phyloP scores from a whole-genome alignment of 2,113 vertebrate species.

The Lontra canadensis region DNA sequence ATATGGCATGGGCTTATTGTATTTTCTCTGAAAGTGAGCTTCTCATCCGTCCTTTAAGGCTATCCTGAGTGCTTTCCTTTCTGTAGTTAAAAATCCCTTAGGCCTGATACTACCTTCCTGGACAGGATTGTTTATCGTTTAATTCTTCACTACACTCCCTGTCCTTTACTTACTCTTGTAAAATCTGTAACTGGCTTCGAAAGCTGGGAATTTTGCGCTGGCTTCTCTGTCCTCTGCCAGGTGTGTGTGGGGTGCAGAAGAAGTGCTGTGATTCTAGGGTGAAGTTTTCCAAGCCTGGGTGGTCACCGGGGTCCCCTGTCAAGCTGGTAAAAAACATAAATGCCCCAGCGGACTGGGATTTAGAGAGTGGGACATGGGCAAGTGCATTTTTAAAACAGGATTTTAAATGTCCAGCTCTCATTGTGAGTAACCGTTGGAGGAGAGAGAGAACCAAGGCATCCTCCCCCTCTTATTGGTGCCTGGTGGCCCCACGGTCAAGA shows the following conservation, averaged over 20 bases:
- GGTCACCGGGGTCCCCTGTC: not conserved
- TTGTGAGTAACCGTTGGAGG: not conserved
- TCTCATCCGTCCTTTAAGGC: not conserved
- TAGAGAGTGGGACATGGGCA: not conserved
- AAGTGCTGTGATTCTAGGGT: not conserved
- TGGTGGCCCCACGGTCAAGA: too few species aligned
- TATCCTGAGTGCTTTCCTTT: slow-evolving; percentile 11
- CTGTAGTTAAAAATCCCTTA: slow-evolving; percentile 48
- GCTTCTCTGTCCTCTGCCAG: not conserved
- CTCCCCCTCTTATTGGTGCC: not conserved
- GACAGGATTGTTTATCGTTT: slow-evolving; percentile 27
- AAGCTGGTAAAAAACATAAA: not conserved
- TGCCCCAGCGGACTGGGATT: not conserved
- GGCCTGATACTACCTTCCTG: slow-evolving; percentile 2
- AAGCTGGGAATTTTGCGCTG: not conserved
- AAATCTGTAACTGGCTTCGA: not conserved
- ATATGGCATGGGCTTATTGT: not conserved
- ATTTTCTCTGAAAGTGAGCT: slow-evolving; percentile 25
- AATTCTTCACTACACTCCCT: slow-evolving; percentile 3
- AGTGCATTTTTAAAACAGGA: not conserved
- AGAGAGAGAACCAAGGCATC: accelerated
- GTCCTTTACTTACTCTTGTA: not conserved
- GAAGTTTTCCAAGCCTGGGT: not conserved
- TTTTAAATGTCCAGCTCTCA: not conserved
- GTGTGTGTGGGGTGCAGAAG: not conserved